phyloP scores from a whole-genome alignment of 2,113 vertebrate species.

The Brienomyrus longianalis region DNA sequence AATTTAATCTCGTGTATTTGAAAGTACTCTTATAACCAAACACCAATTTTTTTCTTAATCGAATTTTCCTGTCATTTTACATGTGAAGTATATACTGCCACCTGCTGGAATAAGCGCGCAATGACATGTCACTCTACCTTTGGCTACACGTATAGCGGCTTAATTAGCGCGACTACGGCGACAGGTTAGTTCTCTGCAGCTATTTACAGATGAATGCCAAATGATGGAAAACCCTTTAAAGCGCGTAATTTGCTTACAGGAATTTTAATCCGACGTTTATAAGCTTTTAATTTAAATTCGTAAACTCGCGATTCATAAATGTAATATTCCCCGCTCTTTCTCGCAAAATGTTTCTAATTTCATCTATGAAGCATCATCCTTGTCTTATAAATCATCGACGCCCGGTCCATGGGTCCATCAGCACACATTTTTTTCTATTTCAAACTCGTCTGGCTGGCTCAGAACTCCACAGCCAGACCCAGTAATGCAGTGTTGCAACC shows the following conservation, averaged over 20 bases:
- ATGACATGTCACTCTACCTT: background rate
- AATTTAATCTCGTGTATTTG: slow-evolving; percentile 7
- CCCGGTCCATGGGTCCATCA: background rate
- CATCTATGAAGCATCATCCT: background rate
- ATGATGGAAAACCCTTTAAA: background rate
- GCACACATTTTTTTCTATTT: background rate
- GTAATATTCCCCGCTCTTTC: background rate
- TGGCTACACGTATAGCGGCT: background rate
- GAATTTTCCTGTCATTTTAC: background rate
- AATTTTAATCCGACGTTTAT: background rate
- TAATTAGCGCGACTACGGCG: background rate
- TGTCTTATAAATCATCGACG: background rate
- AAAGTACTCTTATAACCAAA: slow-evolving; percentile 6
- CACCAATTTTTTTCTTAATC: background rate
- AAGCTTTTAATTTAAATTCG: background rate
- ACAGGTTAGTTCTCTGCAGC: background rate
- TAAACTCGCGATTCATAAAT: background rate
- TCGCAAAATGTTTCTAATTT: background rate
- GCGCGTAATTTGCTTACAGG: background rate
- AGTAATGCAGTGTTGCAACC: background rate
- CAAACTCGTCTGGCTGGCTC: background rate
- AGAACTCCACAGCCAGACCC: background rate
- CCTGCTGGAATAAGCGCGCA: background rate
- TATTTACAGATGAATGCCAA: background rate
- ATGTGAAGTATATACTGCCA: background rate